phyloP scores from a whole-genome alignment of 2,113 vertebrate genomes.

The Colaptes auratus region DNA sequence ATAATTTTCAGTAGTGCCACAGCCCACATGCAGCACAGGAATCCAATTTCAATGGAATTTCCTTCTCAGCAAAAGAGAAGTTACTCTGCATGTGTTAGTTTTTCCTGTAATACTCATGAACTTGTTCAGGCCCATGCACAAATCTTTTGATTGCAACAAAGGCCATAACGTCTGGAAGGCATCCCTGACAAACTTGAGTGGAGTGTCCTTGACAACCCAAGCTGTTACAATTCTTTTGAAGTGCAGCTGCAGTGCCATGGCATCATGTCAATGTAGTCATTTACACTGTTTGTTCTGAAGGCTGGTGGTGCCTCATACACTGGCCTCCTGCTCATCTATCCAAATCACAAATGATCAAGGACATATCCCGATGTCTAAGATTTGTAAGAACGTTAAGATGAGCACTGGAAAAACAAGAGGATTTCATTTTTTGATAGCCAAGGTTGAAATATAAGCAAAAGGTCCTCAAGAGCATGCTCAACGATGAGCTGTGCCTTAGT shows the following conservation, averaged over 20 bases:
- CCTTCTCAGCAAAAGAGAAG: constrained; percentile 22
- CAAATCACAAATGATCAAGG: constrained; percentile 37
- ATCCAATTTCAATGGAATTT: neutral
- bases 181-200: constrained; percentile 54
- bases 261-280: constrained; percentile 44
- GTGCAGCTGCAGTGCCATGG: constrained; percentile 17
- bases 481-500: neutral
- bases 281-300: constrained; percentile 53
- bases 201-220: constrained; percentile 32
- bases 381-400: neutral
- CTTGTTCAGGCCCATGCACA: constrained; percentile 6
- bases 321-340: constrained; percentile 6
- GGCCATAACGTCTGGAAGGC: neutral
- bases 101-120: constrained; percentile 26
- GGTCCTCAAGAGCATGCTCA: neutral
- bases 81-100: constrained; percentile 4
- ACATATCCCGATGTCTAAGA: neutral
- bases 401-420: neutral
- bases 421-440: neutral
- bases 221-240: constrained; percentile 57
- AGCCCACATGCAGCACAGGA: neutral
- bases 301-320: constrained; percentile 23
- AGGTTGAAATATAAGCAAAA: constrained; percentile 23
- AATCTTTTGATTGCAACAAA: constrained; percentile 31
- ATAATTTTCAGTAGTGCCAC: neutral